Conservation (phyloP, 2,888 invertebrate species). For the Monoplex corrugatus region DNA sequence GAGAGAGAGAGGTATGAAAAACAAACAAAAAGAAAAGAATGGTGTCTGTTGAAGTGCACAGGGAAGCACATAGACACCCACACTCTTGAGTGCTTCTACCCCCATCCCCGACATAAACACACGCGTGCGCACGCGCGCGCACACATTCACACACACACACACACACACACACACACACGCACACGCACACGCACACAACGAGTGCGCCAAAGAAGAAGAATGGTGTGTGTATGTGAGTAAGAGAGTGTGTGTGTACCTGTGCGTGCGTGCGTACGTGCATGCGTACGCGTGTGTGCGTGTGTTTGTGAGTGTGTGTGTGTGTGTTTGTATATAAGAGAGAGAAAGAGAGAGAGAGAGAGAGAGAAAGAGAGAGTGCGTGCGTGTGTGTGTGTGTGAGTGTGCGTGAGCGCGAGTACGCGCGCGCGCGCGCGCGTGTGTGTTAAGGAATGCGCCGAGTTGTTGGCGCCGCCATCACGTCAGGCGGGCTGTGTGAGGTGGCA, state of each 20-base stretch:
- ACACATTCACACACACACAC: neutral
- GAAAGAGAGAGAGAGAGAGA: neutral
- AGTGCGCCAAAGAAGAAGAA: too few species aligned
- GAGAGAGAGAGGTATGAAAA: neutral
- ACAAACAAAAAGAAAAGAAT: neutral
- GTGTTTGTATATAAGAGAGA: neutral
- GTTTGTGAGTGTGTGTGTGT: too few species aligned
- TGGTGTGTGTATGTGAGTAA: too few species aligned
- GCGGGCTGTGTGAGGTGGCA: too few species aligned
- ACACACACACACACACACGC: neutral
- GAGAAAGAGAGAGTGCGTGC: neutral
- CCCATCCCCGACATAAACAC: too few species aligned
- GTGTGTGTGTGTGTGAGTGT: slow-evolving; percentile 24
- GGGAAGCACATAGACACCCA: neutral
- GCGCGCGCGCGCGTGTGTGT: neutral
- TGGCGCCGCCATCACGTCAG: too few species aligned
- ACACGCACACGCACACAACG: too few species aligned
- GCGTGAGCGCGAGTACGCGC: slow-evolving; percentile 3
- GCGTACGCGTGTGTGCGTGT: too few species aligned
- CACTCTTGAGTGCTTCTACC: neutral
- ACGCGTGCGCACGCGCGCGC: neutral
- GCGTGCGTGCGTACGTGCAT: too few species aligned
- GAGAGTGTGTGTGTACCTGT: neutral
- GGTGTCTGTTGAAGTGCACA: too few species aligned
- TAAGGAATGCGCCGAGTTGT: too few species aligned